Conservation (phyloP, 2,113 vertebrate species). For the Pterocles orientalis region DNA sequence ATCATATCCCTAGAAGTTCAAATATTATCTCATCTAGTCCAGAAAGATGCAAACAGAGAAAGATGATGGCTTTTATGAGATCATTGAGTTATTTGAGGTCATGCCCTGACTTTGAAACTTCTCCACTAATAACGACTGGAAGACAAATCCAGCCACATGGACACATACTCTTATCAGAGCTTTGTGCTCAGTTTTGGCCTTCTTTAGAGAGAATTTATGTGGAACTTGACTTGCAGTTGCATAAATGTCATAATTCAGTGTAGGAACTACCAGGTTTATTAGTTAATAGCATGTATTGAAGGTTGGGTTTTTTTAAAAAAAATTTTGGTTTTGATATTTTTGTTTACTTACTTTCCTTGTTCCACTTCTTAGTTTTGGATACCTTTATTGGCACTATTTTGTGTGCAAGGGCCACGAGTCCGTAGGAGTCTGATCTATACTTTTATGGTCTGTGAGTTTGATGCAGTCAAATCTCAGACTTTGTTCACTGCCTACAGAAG, state of each 20-base stretch:
- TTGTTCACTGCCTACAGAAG: not conserved
- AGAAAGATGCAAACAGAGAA: not conserved
- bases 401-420: not conserved
- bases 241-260: not conserved
- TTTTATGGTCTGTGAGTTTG: not conserved
- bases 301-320: not conserved
- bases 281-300: not conserved
- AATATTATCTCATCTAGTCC: not conserved
- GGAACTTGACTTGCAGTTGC: not conserved
- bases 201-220: not conserved
- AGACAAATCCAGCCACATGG: not conserved
- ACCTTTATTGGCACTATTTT: not conserved
- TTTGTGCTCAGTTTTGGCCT: not conserved
- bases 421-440: not conserved
- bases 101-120: not conserved
- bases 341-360: not conserved
- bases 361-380: not conserved
- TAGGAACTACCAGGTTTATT: not conserved
- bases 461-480: not conserved
- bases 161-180: not conserved
- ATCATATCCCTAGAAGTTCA: not conserved
- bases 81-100: not conserved
- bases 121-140: not conserved
- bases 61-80: not conserved
- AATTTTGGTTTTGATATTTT: fast-evolving